Conservation (phyloP, 2,113 vertebrate genomes). For the Perccottus glenii region DNA sequence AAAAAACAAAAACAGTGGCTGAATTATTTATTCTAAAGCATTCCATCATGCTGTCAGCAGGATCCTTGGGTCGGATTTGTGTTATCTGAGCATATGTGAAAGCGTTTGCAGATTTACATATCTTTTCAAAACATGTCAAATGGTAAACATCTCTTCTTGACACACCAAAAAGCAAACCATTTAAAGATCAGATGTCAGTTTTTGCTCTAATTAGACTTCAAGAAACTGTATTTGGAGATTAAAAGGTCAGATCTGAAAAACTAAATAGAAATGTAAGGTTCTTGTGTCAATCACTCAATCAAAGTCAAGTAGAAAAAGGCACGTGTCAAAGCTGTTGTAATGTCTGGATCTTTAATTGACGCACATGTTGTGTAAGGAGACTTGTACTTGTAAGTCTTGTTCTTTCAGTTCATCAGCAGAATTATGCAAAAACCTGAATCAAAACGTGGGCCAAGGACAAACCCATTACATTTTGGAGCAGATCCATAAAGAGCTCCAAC, state of each 20-base stretch:
- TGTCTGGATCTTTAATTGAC: no score
- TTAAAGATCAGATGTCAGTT: background rate
- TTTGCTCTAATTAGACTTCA: background rate
- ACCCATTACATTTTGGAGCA: background rate
- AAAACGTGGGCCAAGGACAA: conserved; percentile 6
- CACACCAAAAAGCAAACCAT: background rate
- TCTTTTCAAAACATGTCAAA: background rate
- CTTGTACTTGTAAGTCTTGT: background rate
- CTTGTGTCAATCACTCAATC: background rate
- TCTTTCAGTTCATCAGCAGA: background rate
- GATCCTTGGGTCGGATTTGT: background rate
- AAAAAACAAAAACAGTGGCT: background rate
- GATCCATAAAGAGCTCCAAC: conserved; percentile 11
- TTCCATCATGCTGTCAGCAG: background rate
- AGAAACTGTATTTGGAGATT: background rate
- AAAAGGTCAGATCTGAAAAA: no score
- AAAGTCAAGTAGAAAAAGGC: no score
- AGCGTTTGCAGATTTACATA: background rate
- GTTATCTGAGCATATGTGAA: background rate
- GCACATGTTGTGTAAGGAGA: background rate
- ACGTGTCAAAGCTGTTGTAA: no score
- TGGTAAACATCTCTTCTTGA: background rate
- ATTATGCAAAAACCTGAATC: conserved; percentile 4
- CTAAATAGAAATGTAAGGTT: no score
- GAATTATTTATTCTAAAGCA: background rate